Evolutionary conservation across 2,888 invertebrate genomes (phyloP).

Genomic region (Belgica antarctica): DNA sequence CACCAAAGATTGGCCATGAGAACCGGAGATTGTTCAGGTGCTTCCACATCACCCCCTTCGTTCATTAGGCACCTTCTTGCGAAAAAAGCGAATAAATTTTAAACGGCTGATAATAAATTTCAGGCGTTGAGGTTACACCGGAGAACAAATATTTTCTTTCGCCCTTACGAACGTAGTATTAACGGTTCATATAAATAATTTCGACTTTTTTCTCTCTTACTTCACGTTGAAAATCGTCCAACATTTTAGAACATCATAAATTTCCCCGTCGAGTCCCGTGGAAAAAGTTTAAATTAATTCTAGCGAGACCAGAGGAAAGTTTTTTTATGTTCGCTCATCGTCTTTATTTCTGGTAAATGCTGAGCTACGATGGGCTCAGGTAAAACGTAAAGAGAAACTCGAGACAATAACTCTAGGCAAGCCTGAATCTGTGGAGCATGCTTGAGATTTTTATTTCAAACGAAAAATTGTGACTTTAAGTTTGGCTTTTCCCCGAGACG

Average conservation of each 20-base stretch:
- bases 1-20: neutral
- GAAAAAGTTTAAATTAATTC: slow-evolving; percentile 24
- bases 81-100: slow-evolving; percentile 35
- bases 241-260: slow-evolving; percentile 31
- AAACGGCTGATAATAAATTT: slow-evolving; percentile 38
- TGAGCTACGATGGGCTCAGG: slow-evolving; percentile 14
- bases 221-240: neutral
- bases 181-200: slow-evolving; percentile 43
- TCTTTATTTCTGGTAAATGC: too few species aligned
- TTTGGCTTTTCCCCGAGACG: neutral
- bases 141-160: neutral
- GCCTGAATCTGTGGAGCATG: neutral
- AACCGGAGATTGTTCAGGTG: neutral
- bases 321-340: slow-evolving; percentile 22
- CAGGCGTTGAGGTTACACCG: slow-evolving; percentile 30
- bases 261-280: slow-evolving; percentile 6
- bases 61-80: neutral
- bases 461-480: slow-evolving; percentile 18
- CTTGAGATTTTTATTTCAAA: neutral
- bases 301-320: slow-evolving; percentile 18
- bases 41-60: neutral
- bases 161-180: slow-evolving; percentile 13
- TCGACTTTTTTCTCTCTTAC: slow-evolving; percentile 18
- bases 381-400: slow-evolving; percentile 18
- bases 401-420: slow-evolving; percentile 19